Evolutionary conservation across 2,797 vertebrate species (phyloP), one percentile per base, ranked within the genome.

Genomic region (Esox lucius): DNA sequence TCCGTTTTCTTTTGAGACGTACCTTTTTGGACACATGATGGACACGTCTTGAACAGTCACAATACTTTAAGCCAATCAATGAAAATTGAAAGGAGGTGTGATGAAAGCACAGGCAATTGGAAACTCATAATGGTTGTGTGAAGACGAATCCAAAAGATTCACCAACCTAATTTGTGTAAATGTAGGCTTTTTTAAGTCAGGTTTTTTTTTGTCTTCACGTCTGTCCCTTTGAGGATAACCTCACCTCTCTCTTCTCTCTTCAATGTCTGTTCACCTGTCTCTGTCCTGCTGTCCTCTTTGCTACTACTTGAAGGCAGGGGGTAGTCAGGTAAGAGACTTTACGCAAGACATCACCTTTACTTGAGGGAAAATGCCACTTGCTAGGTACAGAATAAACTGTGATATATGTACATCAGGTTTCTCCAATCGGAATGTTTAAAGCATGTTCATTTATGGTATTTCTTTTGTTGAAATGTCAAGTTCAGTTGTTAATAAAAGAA

Each of bases 291-390:
- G 86, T 91, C 78, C 84, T 93, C 83, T 93, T 94, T 94, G 91
- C 93, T 93, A 91, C 92, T 87, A 85, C 86, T 77, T 95, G 92
- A 97, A 99, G 98, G 94, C 97, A 99, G 93, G 98, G 98, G 66
- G 94, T 98, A 86, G 97, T 99, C 91, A 98, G 97, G 98, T 99
- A 95, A 98, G 97, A 90, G 84, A 72, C 80, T 75, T 68, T 75
- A 76, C 79, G 81, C 75, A 69, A 73, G 46, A 78, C 71, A 22
- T 72, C 76, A 68, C 61, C 71, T 59, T 70, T 61, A 65, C 31
- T 73, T 65, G 53, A 59, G 76, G 26, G 19, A 74, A 74, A 74
- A 31, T 39, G 71, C 16, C 46, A 61, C 28, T 48, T 65, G 26
- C 62, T 31, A 65, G 28, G 62, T 28, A 65, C 62, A 33, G 16